phyloP scores from a whole-genome alignment of 64 coral and sea anemone genomes.

The Astreopora myriophthalma region DNA sequence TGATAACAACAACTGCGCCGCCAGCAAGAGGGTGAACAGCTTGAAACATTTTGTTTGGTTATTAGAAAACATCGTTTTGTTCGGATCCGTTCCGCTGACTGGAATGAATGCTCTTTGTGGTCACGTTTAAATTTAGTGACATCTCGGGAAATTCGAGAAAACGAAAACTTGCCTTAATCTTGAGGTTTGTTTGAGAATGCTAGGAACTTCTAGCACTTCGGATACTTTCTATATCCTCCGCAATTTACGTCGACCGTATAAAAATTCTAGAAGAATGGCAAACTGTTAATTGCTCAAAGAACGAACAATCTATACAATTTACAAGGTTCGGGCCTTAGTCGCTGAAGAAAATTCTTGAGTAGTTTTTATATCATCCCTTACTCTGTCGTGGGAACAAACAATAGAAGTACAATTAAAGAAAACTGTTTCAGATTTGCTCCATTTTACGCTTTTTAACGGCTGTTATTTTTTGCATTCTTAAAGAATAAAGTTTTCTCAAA shows the following conservation, averaged over 20 bases:
- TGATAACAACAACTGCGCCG: background rate
- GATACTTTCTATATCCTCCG: background rate
- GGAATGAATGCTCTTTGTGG: background rate
- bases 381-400: no score
- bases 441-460: no score
- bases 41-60: background rate
- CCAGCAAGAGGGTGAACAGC: background rate
- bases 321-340: no score
- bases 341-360: no score
- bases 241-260: no score
- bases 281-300: no score
- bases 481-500: no score
- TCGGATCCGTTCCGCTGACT: background rate
- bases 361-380: no score
- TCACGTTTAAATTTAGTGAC: background rate
- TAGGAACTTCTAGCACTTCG: background rate
- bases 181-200: background rate
- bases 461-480: background rate
- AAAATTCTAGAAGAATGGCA: no score
- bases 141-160: background rate
- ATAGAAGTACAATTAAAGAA: no score
- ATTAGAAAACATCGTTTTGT: background rate
- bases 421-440: background rate
- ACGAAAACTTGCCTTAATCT: background rate
- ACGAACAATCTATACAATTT: no score